A percentile compares a stretch with the other conserved stretches of the same genome.
phyloP scores from a whole-genome alignment of 2,888 invertebrate species.

The Eupithecia vulgata region DNA sequence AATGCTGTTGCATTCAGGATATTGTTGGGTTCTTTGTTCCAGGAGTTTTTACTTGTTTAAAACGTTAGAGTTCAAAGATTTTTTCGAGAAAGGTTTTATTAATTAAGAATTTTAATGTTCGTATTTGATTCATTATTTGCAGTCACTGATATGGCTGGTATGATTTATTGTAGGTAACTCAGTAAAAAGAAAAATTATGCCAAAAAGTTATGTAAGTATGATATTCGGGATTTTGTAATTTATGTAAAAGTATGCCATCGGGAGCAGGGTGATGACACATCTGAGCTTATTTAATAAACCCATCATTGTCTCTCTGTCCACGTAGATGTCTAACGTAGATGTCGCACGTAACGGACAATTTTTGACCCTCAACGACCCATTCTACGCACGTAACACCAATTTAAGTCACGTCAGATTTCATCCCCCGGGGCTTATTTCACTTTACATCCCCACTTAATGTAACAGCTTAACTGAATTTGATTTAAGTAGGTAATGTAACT shows the following conservation, averaged over 20 bases:
- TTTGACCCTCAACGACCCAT: slow-evolving; percentile 33
- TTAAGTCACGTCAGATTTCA: slow-evolving; percentile 42
- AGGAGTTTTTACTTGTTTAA: not conserved
- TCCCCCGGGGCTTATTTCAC: slow-evolving; percentile 4
- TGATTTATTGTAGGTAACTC: not conserved
- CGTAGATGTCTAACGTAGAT: slow-evolving; percentile 11
- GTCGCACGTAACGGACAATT: slow-evolving; percentile 24
- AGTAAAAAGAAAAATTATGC: not conserved
- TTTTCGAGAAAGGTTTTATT: not conserved
- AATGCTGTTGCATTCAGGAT: slow-evolving; percentile 24
- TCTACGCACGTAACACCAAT: slow-evolving; percentile 45
- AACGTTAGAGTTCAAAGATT: not conserved
- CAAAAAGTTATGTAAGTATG: not conserved
- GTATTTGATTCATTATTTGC: not conserved
- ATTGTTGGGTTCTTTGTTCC: slow-evolving; percentile 6
- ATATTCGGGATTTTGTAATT: not conserved
- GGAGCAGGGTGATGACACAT: slow-evolving; percentile 12
- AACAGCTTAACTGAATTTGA: not conserved
- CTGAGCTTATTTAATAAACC: slow-evolving; percentile 26
- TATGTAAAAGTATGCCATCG: not conserved
- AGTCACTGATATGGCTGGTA: not conserved
- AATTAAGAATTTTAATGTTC: not conserved
- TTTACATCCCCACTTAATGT: slow-evolving; percentile 11
- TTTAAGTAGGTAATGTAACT: not conserved
- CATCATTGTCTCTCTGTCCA: slow-evolving; percentile 26